phyloP scores from a whole-genome alignment of 2,797 vertebrate species.

The Chloroceryle amazona region DNA sequence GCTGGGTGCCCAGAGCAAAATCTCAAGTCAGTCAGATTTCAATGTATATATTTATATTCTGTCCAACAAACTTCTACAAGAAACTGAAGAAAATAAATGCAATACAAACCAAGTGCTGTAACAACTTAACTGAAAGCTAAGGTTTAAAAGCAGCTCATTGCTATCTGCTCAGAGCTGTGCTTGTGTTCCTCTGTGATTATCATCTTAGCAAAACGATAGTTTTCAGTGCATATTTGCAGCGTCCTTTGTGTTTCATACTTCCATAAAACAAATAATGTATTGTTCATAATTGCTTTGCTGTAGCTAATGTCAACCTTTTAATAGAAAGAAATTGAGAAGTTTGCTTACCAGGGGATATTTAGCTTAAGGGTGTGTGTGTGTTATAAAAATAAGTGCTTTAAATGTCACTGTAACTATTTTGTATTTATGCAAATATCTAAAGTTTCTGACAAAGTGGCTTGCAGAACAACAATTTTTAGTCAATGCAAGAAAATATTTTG shows the following conservation, averaged over 20 bases:
- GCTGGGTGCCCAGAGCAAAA: not conserved
- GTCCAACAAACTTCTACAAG: not conserved
- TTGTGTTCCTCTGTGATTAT: not conserved
- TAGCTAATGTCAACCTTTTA: not conserved
- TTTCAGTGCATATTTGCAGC: not conserved
- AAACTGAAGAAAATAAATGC: not conserved
- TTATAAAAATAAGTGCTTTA: not conserved
- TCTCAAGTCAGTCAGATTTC: not conserved
- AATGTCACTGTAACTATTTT: not conserved
- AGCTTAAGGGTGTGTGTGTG: not conserved
- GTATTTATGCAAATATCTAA: not conserved
- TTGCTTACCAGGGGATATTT: not conserved
- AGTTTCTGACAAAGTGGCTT: not conserved
- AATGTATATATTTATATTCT: conserved; percentile 3
- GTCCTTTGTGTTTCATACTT: not conserved
- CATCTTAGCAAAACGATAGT: not conserved
- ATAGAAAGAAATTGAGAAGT: not conserved
- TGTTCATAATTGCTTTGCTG: not conserved
- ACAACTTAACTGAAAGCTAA: not conserved
- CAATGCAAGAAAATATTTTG: not conserved
- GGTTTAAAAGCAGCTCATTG: not conserved
- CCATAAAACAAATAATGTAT: not conserved
- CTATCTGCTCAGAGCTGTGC: not conserved
- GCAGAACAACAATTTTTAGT: not conserved
- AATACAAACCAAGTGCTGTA: not conserved